These are phyloP conservation scores for Drosophila nigromelanica DNA, from an alignment of 1,140 invertebrate species.

Conservation along the genomic window DNA sequence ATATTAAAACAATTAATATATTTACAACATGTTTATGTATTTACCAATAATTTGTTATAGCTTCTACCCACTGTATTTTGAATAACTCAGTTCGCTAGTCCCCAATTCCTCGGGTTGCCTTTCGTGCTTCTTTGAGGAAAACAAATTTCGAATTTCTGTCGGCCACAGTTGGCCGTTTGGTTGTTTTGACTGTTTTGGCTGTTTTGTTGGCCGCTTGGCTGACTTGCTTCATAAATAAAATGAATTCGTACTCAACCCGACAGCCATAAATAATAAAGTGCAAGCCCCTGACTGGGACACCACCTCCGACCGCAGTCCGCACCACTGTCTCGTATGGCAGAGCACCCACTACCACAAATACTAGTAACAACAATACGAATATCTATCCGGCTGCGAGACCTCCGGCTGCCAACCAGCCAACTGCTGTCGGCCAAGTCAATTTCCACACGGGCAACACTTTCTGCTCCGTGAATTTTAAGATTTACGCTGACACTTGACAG, in stretches of 20 bases:
- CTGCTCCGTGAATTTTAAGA: constrained; percentile 76
- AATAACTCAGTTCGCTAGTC: background rate
- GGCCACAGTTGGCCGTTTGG: constrained; percentile 41
- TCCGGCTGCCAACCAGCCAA: constrained; percentile 16
- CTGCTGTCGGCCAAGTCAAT: constrained; percentile 57
- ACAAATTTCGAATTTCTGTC: constrained; percentile 18
- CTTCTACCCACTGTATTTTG: background rate
- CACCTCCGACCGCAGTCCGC: background rate
- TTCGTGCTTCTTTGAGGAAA: constrained; percentile 15
- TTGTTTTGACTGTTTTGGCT: constrained; percentile 34
- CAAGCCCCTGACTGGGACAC: constrained; percentile 37
- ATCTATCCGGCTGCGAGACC: constrained; percentile 17
- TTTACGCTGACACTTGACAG: constrained; percentile 75
- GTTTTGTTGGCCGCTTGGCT: constrained; percentile 71
- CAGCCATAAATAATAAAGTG: constrained; percentile 80
- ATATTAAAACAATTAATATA: background rate
- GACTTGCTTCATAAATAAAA: constrained; percentile 78
- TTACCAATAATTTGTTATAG: too few species aligned
- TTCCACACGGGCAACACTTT: constrained; percentile 73
- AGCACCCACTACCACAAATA: constrained; percentile 26
- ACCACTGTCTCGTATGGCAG: constrained; percentile 1
- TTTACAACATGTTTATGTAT: too few species aligned
- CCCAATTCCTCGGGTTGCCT: background rate
- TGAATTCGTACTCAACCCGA: constrained; percentile 77
- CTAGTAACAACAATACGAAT: constrained; percentile 16